Evolutionary conservation across 2,113 vertebrate species (phyloP).

Genomic region (Dasyurus viverrinus): DNA sequence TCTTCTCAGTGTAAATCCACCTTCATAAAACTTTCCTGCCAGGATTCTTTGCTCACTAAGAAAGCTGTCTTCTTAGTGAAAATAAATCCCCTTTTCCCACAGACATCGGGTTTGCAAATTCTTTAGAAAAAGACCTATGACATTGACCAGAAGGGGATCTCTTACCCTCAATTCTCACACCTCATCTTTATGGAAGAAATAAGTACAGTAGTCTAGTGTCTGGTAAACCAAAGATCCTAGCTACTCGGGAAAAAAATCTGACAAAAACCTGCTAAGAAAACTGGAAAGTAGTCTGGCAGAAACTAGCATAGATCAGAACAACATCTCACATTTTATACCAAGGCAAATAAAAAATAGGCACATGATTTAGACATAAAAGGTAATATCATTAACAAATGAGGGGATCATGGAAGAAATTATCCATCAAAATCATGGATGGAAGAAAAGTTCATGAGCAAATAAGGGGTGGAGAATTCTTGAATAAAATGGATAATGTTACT

Average conservation of each 20-base stretch:
- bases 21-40: too few species aligned
- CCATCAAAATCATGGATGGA: not conserved
- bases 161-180: too few species aligned
- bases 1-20: too few species aligned
- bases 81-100: too few species aligned
- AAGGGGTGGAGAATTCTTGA: not conserved
- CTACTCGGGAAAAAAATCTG: not conserved
- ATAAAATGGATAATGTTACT: not conserved
- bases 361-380: not conserved
- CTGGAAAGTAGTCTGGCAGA: not conserved
- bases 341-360: not conserved
- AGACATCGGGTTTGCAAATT: too few species aligned
- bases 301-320: not conserved
- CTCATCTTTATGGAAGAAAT: not conserved
- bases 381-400: not conserved
- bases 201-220: not conserved
- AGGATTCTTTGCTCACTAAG: too few species aligned
- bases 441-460: not conserved
- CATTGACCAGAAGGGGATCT: too few species aligned
- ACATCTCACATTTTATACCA: not conserved
- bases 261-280: not conserved
- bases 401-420: not conserved
- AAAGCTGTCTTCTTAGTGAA: too few species aligned
- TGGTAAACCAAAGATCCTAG: not conserved
- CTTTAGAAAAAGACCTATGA: too few species aligned